phyloP scores from a whole-genome alignment of 2,888 invertebrate genomes.

The Cephonodes hylas region DNA sequence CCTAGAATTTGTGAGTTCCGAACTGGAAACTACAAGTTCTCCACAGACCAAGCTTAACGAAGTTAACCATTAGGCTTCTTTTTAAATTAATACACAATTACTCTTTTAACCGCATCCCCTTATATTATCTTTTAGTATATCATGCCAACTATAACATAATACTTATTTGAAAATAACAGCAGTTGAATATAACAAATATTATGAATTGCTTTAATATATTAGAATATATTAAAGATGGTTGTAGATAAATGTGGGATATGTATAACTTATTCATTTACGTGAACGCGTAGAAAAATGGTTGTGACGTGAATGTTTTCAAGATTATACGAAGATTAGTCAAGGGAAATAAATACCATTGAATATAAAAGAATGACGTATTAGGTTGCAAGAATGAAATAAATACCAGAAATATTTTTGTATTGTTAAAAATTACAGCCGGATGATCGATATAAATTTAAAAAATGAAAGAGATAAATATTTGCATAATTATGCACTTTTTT shows the following conservation, averaged over 20 bases:
- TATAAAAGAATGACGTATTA: neutral
- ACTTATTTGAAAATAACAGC: neutral
- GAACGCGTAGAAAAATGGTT: neutral
- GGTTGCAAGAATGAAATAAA: neutral
- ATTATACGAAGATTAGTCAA: neutral
- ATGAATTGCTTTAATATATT: neutral
- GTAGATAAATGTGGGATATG: neutral
- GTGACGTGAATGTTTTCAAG: neutral
- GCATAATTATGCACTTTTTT: too few species aligned
- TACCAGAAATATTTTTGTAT: too few species aligned
- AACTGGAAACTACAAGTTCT: too few species aligned
- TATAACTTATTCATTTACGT: neutral
- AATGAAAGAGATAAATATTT: too few species aligned
- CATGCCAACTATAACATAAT: neutral
- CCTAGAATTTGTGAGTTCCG: too few species aligned
- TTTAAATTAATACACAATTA: neutral
- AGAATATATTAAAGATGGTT: too few species aligned
- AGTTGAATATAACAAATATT: neutral
- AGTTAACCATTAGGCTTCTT: neutral
- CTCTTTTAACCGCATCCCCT: too few species aligned
- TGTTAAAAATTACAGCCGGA: too few species aligned
- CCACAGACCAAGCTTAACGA: too few species aligned
- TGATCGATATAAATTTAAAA: too few species aligned
- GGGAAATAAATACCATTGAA: neutral
- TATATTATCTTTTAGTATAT: neutral